A percentile compares a stretch with the other conserved stretches of the same genome.
Evolutionary conservation across 2,113 vertebrate genomes (phyloP).

Genomic region (Archilochus colubris): DNA sequence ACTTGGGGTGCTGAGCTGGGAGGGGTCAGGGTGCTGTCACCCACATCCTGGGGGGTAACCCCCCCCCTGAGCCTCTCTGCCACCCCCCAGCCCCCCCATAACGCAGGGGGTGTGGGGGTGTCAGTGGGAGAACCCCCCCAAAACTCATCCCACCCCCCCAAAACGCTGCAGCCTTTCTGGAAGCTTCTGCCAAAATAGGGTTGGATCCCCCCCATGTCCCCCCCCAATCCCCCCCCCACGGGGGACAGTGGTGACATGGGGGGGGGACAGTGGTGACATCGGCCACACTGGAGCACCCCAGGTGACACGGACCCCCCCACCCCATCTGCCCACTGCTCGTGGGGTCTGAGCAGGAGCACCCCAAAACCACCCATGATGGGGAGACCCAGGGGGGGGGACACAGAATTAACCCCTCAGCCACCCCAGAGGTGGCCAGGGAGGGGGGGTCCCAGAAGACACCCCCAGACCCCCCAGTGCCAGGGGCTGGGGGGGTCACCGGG

Average conservation of each 20-base stretch:
- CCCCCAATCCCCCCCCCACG: background rate
- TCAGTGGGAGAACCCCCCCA: background rate
- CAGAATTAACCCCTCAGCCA: too few relatives aligned
- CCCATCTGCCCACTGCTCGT: too few relatives aligned
- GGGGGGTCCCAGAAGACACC: too few relatives aligned
- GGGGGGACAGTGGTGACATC: background rate
- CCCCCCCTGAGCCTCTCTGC: accelerated
- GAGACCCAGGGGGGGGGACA: too few relatives aligned
- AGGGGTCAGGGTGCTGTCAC: background rate
- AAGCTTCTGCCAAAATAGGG: background rate
- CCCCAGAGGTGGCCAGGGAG: too few relatives aligned
- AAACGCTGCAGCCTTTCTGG: background rate
- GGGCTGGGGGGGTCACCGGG: too few relatives aligned
- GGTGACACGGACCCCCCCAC: background rate
- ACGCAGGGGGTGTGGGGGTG: too few relatives aligned
- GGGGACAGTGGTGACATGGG: background rate
- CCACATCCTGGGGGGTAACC: background rate
- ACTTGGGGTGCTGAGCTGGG: background rate
- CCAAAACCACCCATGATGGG: too few relatives aligned
- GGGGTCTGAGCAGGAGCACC: too few relatives aligned
- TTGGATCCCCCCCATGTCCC: background rate
- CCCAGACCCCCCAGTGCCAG: too few relatives aligned
- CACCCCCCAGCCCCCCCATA: too few relatives aligned
- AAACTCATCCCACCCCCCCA: background rate
- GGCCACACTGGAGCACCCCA: accelerated